These are phyloP conservation scores for Rhinoraja longicauda DNA, from an alignment of 2,797 vertebrate species.

Conservation along the genomic window DNA sequence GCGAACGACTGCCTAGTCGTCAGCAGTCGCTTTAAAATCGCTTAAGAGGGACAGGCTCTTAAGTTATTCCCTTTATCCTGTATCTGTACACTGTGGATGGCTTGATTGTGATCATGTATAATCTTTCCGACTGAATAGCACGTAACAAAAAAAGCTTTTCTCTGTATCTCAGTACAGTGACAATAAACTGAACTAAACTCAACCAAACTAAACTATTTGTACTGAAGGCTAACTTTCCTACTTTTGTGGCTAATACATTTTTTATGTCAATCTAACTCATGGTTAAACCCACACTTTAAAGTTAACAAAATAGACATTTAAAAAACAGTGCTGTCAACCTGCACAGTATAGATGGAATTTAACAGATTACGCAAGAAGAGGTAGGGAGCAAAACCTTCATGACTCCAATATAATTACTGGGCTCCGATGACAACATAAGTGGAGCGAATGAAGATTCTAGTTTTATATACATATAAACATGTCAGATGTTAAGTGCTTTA, in stretches of 20 bases:
- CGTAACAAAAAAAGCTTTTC: too few relatives aligned
- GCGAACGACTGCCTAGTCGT: too few relatives aligned
- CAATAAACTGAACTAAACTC: too few relatives aligned
- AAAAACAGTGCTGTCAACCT: conserved; percentile 11
- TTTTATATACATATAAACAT: conserved; percentile 11
- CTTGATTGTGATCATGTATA: too few relatives aligned
- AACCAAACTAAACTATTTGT: background rate
- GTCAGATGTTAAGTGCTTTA: background rate
- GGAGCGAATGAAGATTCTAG: background rate
- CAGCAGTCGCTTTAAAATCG: too few relatives aligned
- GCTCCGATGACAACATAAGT: background rate
- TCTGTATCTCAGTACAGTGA: too few relatives aligned
- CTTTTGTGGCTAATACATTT: background rate
- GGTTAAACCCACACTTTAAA: background rate
- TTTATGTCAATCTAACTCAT: background rate
- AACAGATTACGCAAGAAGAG: background rate
- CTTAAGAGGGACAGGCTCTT: too few relatives aligned
- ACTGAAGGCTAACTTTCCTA: background rate
- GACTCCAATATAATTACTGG: conserved; percentile 15
- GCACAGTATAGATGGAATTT: background rate
- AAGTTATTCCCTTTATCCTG: too few relatives aligned
- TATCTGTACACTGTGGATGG: too few relatives aligned
- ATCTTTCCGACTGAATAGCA: too few relatives aligned
- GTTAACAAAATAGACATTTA: background rate
- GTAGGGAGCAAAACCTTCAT: background rate